Percentiles rank a stretch among this genome's conserved stretches.
These are phyloP conservation scores for Isurus oxyrinchus DNA, from an alignment of 2,113 vertebrate species.

Conservation along the genomic window DNA sequence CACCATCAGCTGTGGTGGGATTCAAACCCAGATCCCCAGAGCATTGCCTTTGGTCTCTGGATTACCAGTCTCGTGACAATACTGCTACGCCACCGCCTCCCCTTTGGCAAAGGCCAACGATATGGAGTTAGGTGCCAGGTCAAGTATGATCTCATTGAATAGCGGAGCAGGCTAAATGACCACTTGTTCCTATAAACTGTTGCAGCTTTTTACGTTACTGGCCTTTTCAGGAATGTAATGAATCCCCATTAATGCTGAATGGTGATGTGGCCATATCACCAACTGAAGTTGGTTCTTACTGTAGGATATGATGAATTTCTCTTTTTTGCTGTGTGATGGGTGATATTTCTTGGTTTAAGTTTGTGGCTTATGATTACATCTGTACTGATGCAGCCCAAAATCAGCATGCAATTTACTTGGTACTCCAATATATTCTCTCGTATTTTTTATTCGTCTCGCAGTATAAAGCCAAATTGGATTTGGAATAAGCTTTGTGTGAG, in stretches of 20 bases:
- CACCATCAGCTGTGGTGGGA: no score
- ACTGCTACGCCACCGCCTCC: no score
- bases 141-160: no score
- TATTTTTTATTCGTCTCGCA: background rate
- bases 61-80: no score
- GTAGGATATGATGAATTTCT: background rate
- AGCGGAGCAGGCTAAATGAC: no score
- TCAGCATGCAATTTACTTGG: background rate
- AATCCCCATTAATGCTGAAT: background rate
- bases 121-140: no score
- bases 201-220: background rate
- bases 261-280: background rate
- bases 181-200: background rate
- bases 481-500: background rate
- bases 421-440: background rate
- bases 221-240: background rate
- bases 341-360: background rate
- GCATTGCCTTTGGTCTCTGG: no score
- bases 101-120: no score
- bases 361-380: background rate
- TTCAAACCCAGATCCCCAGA: no score
- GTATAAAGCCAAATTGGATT: background rate
- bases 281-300: background rate
- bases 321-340: background rate
- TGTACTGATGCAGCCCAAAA: background rate